phyloP scores from a whole-genome alignment of 2,797 vertebrate genomes.

The Leptatherina wallacei region DNA sequence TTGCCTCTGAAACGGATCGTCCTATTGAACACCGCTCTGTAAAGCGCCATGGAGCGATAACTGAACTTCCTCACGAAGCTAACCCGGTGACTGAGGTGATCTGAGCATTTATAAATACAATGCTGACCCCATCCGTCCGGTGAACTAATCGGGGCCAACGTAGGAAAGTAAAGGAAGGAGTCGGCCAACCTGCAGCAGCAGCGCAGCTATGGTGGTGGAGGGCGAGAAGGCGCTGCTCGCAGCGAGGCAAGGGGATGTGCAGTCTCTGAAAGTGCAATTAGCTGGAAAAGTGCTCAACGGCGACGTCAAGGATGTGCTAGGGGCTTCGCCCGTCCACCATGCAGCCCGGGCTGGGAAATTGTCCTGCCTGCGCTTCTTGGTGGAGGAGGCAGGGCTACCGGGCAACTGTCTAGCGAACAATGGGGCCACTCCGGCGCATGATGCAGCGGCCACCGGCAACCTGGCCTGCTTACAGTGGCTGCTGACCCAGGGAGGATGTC shows the following conservation, averaged over 20 bases:
- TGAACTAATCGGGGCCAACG: conserved; percentile 51
- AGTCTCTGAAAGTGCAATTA: conserved; percentile 83
- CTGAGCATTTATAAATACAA: conserved; percentile 20
- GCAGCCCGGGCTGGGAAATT: conserved; percentile 92
- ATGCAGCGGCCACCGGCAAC: conserved; percentile 95
- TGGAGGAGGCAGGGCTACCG: conserved; percentile 87
- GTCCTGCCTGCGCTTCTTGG: conserved; percentile 89
- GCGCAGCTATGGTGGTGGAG: conserved; percentile 85
- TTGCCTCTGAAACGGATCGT: background rate
- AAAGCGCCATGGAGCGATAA: conserved; percentile 26
- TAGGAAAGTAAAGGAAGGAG: conserved; percentile 27
- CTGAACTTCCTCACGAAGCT: conserved; percentile 1
- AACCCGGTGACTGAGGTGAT: conserved; percentile 33
- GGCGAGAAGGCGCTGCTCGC: conserved; percentile 87
- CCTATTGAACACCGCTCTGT: background rate
- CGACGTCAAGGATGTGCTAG: conserved; percentile 86
- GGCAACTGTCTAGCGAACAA: conserved; percentile 87
- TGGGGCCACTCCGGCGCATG: conserved; percentile 93
- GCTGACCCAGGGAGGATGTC: conserved; percentile 89
- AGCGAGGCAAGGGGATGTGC: conserved; percentile 89
- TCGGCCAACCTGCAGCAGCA: conserved; percentile 17
- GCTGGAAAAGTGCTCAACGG: conserved; percentile 77
- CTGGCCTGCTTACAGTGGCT: conserved; percentile 94
- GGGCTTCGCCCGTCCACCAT: conserved; percentile 91
- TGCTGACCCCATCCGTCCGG: conserved; percentile 49